Evolutionary conservation across 2,113 vertebrate genomes (phyloP), one percentile per base, ranked within the genome.

Genomic region (Engystomops pustulosus): DNA sequence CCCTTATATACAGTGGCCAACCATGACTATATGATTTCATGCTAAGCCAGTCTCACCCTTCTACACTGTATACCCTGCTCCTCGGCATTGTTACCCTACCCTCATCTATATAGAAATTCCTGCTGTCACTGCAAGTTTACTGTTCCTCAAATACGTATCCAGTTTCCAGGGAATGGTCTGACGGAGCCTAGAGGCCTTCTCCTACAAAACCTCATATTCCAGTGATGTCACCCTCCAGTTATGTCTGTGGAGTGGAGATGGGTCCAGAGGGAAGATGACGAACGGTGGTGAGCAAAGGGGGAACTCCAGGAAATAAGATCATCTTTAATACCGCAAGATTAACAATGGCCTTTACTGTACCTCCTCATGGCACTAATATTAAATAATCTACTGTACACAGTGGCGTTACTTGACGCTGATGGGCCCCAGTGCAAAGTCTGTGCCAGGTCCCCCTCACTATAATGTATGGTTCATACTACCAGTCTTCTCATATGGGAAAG

Each of bases 151-250:
- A 10, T 71, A 60, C 69, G 7, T 81, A 60, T 72, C 38, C 38
- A 45, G 70, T 55, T 75, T 55, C 68, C 49, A 82, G 20, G 68
- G 51, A 75, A 23, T 34, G 14, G 53, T 32, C 68, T 72, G 49
- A 58, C 17, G 15, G 53, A 74, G 38, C 69, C 69, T 38, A 23
- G 38, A 82, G 69, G 80, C 36, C 36, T 20, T 20, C 8, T 58
- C 25, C 71, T 15, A 71, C 32, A 74, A 82, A 67, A 74, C 51
- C 80, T 74, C 69, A 74, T 30, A 47, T 60, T 36, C 30, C 14
- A 82, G 11, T 72, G 69, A 82, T 55, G 80, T 82, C 68, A 82
- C 45, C 41, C 44, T 14, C 25, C 25, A 71, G 49, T 72, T 55
- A 82, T 82, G 69, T 82, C 49, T 30, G 23, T n/a, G n/a, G 65